These are phyloP conservation scores for Troides oblongomaculatus DNA, from an alignment of 2,888 invertebrate genomes.

Conservation along the genomic window DNA sequence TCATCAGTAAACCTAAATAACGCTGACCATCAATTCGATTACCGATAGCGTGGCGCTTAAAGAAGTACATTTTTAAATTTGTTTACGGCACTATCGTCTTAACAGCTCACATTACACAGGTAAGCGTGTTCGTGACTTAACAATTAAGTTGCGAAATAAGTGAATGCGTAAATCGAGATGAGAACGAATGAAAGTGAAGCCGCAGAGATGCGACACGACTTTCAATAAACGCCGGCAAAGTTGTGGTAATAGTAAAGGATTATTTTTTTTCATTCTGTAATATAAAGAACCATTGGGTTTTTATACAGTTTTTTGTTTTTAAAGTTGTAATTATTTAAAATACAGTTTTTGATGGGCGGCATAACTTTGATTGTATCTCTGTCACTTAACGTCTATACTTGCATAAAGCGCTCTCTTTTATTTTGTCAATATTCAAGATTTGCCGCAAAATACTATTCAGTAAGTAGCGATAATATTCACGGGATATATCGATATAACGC, in stretches of 20 bases:
- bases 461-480: not conserved
- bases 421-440: not conserved
- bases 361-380: no score
- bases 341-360: no score
- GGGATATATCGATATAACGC: conserved; percentile 5
- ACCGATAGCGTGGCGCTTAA: not conserved
- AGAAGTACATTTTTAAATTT: conserved; percentile 3
- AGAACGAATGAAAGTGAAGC: conserved; percentile 28
- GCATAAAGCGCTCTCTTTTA: no score
- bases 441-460: not conserved
- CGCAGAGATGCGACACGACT: conserved; percentile 12
- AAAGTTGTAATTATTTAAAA: no score
- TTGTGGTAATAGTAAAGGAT: not conserved
- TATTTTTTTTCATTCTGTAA: not conserved
- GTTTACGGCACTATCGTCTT: conserved; percentile 1
- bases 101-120: conserved; percentile 16
- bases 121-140: conserved; percentile 23
- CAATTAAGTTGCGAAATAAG: conserved; percentile 38
- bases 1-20: conserved; percentile 14
- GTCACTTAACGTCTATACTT: no score
- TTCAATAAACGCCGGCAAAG: not conserved
- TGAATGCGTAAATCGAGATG: conserved; percentile 41
- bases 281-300: no score
- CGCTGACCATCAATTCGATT: conserved; percentile 12
- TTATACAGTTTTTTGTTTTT: no score